These are phyloP conservation scores for Morone chrysops DNA, from an alignment of 2,113 vertebrate genomes.

Conservation along the genomic window DNA sequence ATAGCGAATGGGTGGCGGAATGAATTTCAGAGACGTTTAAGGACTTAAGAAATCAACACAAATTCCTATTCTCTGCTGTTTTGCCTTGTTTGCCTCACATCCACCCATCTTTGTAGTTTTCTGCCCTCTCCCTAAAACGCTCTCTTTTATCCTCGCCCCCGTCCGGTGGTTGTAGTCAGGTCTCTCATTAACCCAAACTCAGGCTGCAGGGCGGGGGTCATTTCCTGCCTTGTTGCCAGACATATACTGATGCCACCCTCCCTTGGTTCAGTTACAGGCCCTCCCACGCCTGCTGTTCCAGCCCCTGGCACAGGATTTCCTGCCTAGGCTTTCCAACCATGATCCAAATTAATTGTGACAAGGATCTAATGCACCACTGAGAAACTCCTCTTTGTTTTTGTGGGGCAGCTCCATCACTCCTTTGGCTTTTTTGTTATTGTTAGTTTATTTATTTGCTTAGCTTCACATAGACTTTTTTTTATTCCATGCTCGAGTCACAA, in stretches of 20 bases:
- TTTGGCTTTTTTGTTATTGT: not conserved
- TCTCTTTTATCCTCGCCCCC: not conserved
- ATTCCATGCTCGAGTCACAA: not conserved
- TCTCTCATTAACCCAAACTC: conserved; percentile 35
- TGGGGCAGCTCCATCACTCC: not conserved
- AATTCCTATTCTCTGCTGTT: not conserved
- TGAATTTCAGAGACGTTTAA: not conserved
- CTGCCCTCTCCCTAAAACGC: not conserved
- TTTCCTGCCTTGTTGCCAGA: conserved; percentile 8
- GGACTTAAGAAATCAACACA: conserved; percentile 13
- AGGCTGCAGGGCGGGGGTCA: conserved; percentile 7
- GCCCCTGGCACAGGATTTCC: conserved; percentile 1
- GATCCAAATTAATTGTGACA: conserved; percentile 53
- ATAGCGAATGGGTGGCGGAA: not conserved
- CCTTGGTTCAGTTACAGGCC: conserved; percentile 4
- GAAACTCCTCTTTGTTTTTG: conserved; percentile 37
- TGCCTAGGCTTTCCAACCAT: not conserved
- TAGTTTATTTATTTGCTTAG: not conserved
- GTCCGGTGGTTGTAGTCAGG: conserved; percentile 2
- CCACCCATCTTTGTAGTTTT: not conserved
- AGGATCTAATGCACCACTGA: conserved; percentile 36
- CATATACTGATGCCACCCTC: not conserved
- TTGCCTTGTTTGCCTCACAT: not conserved
- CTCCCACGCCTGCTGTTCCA: conserved; percentile 14
- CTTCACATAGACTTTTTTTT: conserved; percentile 3